Evolutionary conservation across 2,113 vertebrate species (phyloP).

Genomic region (Colinus virginianus): DNA sequence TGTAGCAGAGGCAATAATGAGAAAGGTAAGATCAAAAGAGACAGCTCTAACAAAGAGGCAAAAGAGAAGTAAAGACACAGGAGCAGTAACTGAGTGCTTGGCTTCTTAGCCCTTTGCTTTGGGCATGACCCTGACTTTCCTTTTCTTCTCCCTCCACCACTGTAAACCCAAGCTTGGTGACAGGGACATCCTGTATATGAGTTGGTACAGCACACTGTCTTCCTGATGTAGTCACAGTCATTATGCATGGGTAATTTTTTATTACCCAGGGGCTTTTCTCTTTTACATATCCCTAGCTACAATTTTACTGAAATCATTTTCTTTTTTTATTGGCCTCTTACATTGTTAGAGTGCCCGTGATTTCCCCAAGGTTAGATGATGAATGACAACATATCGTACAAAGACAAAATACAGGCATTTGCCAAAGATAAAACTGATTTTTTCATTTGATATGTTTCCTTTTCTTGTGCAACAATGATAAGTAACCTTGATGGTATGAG

Average conservation of each 20-base stretch:
- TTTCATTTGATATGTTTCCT: conserved; percentile 54
- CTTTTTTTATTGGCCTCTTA: conserved; percentile 71
- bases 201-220: not conserved
- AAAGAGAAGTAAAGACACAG: not conserved
- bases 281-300: conserved; percentile 66
- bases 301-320: conserved; percentile 54
- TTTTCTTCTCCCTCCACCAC: not conserved
- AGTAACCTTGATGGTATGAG: conserved; percentile 31
- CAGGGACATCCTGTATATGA: not conserved
- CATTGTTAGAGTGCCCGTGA: conserved; percentile 47
- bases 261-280: conserved; percentile 64
- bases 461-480: conserved; percentile 47
- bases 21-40: conserved; percentile 33
- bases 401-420: conserved; percentile 62
- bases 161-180: not conserved
- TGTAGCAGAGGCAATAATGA: not conserved
- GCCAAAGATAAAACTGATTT: not conserved
- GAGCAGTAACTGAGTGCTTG: not conserved
- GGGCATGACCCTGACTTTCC: not conserved
- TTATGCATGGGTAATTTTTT: conserved; percentile 46
- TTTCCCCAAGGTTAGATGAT: conserved; percentile 70
- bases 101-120: not conserved
- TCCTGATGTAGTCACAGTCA: not conserved
- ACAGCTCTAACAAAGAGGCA: not conserved
- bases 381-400: conserved; percentile 57